Evolutionary conservation across 2,888 invertebrate genomes (phyloP), one percentile per base, ranked within the genome.

Genomic region (Drosophila dives): DNA sequence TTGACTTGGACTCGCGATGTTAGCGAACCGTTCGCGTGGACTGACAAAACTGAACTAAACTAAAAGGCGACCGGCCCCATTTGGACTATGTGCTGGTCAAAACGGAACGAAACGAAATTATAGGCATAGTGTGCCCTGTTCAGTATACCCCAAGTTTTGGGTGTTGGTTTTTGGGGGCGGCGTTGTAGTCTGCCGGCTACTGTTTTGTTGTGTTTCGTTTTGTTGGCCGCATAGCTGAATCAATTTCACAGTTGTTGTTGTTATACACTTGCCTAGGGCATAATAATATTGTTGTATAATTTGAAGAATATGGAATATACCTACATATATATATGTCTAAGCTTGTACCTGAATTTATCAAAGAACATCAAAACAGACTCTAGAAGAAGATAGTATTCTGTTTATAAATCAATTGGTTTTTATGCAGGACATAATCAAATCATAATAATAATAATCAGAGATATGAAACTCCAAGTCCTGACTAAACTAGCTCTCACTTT

Each of bases 41-140:
- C 85, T 82, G 88, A 82, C 83, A 67, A 72, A 88, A 87, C 74
- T 72, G 48, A 78, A 84, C 77, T 71, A 53, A 79, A 87, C 85
- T 79, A 74, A 86, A 73, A 33, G 74, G 73, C 75, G 64, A 72
- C 55, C 67, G 58, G 49, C 51, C 49, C 54, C 26, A 50, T 66
- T 51, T 54, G 64, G 60, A 60, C 64, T 50, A 62, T 61, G 65
- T 32, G 61, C 75, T 68, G 84, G 88, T 85, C 84, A 85, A 70
- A 77, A 80, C 64, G 65, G 77, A 55, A 40, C 40, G 38, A 38
- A 55, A 69, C 70, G 62, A 78, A 87, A 85, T 78, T 73, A 76
- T 84, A 87, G 82, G 85, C 87, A 70, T 62, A 74, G 64, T 51
- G 26, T 56, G 29, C 48, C 29, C 51, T 53, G 38, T 40, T 26